Base-by-base conservation (phyloP, 2,888 invertebrate species). In the Acleris cristana region DNA sequence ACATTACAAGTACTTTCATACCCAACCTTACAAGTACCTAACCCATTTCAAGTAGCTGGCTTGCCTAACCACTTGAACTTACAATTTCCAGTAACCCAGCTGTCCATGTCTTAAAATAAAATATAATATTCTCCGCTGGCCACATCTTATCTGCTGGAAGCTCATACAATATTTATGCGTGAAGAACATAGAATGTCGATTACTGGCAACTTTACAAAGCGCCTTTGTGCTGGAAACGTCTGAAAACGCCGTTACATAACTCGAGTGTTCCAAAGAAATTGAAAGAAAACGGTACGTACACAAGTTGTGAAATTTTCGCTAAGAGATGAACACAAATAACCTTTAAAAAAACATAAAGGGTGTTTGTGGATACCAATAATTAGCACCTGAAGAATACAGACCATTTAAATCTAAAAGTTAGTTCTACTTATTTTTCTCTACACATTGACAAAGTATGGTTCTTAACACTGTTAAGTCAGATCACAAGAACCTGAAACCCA, bases 121-220 rank as follows among this genome's bases (percentile, higher is more conserved):
- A 78, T 73, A 79, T 81, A 82, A 84, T 83, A 83, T 82, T 78
- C 79, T 79, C 76, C 76, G 71, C 74, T 71, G 77, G 77, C 84
- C 84, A 80, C 84, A 83, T 85, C 84, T 84, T 83, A 83, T 79
- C 80, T 77, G 70, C 76, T 76, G 73, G 71, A 64, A 76, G 71
- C 78, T 88, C 87, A 87, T 88, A 80, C 84, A 88, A 88, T 87
- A 89, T 89, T 89, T 86, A 88, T 87, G 84, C 84, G 79, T 80
- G 80, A 79, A 74, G 84, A 87, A 88, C 88, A 88, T 74, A 79
- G 85, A 84, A 88, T 80, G 83, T 88, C 87, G 85, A 89, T 89
- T 88, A 88, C 83, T 77, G 78, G 75, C 71, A 74, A 69, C 73
- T 74, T 73, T 72, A 70, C 65, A 51, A 44, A 34, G 63, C 54